Evolutionary conservation across 2,113 vertebrate genomes (phyloP).

Genomic region (Marmota flaviventris): DNA sequence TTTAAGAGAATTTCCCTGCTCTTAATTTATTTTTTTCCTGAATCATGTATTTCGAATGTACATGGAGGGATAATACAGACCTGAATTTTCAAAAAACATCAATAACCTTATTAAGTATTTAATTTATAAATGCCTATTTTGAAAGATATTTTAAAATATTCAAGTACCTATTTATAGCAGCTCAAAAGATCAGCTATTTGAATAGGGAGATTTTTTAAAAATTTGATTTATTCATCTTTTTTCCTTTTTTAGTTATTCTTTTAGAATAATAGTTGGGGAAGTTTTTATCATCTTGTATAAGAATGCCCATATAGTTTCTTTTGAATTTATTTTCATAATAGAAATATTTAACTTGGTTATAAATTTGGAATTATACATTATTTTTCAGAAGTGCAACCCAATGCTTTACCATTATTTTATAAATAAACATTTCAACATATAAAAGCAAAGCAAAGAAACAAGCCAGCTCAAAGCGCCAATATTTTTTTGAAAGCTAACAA

Average conservation of each 20-base stretch:
- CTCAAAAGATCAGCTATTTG: background rate
- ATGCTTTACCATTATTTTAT: background rate
- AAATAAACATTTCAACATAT: background rate
- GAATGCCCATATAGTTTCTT: too few relatives aligned
- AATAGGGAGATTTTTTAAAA: background rate
- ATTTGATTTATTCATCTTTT: background rate
- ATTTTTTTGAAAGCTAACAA: constrained; percentile 13
- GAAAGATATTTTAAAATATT: background rate
- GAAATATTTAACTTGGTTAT: background rate
- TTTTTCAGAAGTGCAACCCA: constrained; percentile 11
- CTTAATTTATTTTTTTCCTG: too few relatives aligned
- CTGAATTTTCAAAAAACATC: background rate
- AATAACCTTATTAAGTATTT: background rate
- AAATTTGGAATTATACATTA: background rate
- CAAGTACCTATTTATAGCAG: background rate
- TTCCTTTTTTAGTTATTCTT: background rate
- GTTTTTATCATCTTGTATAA: background rate
- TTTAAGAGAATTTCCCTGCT: constrained; percentile 21
- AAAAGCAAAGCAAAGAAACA: background rate
- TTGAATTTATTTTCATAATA: background rate
- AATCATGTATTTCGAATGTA: background rate
- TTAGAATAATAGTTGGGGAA: background rate
- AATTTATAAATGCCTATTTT: constrained; percentile 35
- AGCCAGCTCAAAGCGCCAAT: background rate
- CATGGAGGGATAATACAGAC: background rate